Evolutionary conservation across 2,113 vertebrate genomes (phyloP).

Genomic region (Amphiprion ocellaris): DNA sequence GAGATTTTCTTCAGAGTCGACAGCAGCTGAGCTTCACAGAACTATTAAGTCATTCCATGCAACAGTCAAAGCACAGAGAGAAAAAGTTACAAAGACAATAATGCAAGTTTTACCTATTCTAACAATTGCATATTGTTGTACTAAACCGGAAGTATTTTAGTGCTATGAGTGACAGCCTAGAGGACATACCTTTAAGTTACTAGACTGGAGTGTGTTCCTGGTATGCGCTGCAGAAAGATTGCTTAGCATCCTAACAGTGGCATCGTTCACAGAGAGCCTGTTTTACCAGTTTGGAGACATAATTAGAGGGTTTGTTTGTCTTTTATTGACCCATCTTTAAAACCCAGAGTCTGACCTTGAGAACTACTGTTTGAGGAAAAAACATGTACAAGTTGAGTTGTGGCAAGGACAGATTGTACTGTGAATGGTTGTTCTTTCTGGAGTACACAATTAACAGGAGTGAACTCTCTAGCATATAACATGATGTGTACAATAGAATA

Average conservation of each 20-base stretch:
- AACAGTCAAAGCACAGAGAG: neutral
- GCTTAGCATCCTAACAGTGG: neutral
- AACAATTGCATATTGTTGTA: slow-evolving; percentile 2
- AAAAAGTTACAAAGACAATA: slow-evolving; percentile 13
- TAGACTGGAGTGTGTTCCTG: neutral
- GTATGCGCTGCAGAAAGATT: neutral
- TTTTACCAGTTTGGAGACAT: slow-evolving; percentile 25
- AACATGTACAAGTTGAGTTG: neutral
- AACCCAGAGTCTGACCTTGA: neutral
- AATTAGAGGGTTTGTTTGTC: slow-evolving; percentile 1
- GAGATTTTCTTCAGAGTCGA: slow-evolving; percentile 38
- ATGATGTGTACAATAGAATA: too few relatives aligned
- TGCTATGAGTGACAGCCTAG: neutral
- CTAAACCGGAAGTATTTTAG: neutral
- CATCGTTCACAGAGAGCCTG: neutral
- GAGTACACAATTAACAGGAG: neutral
- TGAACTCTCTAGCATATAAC: neutral
- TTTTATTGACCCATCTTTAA: slow-evolving; percentile 8
- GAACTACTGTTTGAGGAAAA: neutral
- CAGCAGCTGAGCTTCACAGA: neutral
- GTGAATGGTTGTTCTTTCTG: neutral
- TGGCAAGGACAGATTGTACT: neutral
- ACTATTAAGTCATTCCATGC: slow-evolving; percentile 37
- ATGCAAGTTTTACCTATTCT: slow-evolving; percentile 7
- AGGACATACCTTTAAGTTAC: neutral